Evolutionary conservation across 2,888 invertebrate genomes (phyloP), one percentile per base, ranked within the genome.

Genomic region (Netelia inedita): DNA sequence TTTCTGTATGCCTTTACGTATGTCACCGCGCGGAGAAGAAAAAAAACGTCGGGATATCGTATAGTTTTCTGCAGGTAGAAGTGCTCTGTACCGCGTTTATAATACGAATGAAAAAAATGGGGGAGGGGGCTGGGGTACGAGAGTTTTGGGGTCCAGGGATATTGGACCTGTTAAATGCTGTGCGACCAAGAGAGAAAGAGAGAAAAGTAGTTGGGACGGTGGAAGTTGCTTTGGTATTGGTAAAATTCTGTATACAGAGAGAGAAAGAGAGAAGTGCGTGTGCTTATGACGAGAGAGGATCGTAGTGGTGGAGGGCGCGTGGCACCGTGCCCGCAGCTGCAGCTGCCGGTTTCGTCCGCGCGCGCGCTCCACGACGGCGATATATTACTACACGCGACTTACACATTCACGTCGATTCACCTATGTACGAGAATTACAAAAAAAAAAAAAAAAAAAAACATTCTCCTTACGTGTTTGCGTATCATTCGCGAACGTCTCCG

Each of bases 221-320:
- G 76, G 21, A 61, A 41, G 73, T 55, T 57, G 66, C 43, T 41
- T 69, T 68, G 11, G 79, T 74, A 83, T 83, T 83, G 74, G 79
- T 79, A 65, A 57, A 83, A 83, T 63, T 68, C 66, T 43, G 69
- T 78, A 82, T 83, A 74, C 69, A 46, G 35, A 61, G 28, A 23
- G 28, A 23, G 23, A 23, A 6, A 28, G n/a, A 55, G n/a, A 19
- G 16, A 57, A 66, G 80, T 75, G 72, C 71, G 68, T 81, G 83
- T 82, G 73, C 23, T 59, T 41, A 61, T 59, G 68, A 55, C 19
- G 83, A 73, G 28, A 61, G 79, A 84, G 43, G 63, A n/a, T 57
- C 21, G 55, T 59, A 76, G 85, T 86, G 87, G 89, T 87, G 88
- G 88, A 90, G 90, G 91, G 90, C 92, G 91, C 92, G 92, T 92